Evolutionary conservation across 2,113 vertebrate genomes (phyloP).

Genomic region (Syrrhaptes paradoxus): DNA sequence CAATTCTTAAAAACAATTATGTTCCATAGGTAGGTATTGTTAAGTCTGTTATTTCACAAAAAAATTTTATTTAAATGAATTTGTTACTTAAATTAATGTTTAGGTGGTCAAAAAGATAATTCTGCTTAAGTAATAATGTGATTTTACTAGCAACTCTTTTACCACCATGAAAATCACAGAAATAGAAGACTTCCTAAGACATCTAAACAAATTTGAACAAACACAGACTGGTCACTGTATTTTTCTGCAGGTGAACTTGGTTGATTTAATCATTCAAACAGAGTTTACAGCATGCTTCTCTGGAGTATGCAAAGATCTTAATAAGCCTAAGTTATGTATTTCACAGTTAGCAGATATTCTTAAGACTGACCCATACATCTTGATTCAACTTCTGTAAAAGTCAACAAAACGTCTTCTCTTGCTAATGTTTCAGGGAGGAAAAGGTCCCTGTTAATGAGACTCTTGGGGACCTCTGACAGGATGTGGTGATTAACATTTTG

Average conservation of each 20-base stretch:
- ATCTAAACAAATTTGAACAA: background rate
- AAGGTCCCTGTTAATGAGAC: background rate
- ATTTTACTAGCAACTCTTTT: background rate
- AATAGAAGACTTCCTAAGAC: background rate
- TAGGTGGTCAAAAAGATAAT: background rate
- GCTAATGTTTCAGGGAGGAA: background rate
- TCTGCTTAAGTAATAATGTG: background rate
- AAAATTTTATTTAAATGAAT: background rate
- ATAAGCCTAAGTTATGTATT: background rate
- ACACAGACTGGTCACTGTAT: background rate
- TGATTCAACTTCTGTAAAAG: background rate
- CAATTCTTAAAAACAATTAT: background rate
- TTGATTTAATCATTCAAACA: background rate
- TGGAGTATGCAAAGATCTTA: background rate
- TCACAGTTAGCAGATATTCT: background rate
- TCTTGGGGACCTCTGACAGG: background rate
- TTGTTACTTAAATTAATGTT: background rate
- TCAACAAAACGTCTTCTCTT: background rate
- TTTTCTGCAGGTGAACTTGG: background rate
- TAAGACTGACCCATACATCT: background rate
- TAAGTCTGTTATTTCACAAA: background rate
- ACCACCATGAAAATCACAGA: background rate
- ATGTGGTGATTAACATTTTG: background rate
- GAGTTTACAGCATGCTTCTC: background rate
- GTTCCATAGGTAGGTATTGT: background rate